Base-by-base conservation (phyloP, 2,113 vertebrate genomes). In the Galeopterus variegatus region DNA sequence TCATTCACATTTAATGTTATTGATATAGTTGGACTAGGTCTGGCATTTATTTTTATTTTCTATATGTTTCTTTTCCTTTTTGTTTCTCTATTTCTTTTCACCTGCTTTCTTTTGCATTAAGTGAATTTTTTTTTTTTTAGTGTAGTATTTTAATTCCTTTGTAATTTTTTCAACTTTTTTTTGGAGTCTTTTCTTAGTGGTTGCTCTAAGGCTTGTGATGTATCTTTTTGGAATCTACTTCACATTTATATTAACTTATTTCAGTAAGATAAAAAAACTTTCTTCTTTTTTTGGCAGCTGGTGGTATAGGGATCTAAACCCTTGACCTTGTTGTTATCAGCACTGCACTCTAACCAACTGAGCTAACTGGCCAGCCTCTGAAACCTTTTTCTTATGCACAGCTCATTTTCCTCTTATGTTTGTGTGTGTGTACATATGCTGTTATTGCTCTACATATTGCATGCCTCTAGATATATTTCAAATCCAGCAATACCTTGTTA, bases 1-100 rank as follows among this genome's bases (percentile, higher is more conserved):
- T 8, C 24, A 64, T 91, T 85, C 52, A 69, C 19, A 33, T 82
- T 92, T 41, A 65, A 26, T 67, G 18, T 75, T 90, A 36, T 41
- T 41, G 41, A 52, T 82, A 50, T 48, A 87, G 50, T 90, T 82
- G 24, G 45, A 19, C 31, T 86, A 95, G 24, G 50, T 65, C 11
- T 41, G 14, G 58, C 48, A 36, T 88, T 92, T 88, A 75, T 24
- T 92, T 95, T 83, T 88, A 19, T 95, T 88, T 83, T 56, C 24
- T 64, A 3, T 73, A 21, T 52, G 21, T 70, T 23, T 87, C 24
- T 6, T 81, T 65, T 87, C 24, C 8, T 81, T 65, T 62, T 67
- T 58, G 1, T 64, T 86, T 12, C 70, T 76, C 11, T 36, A 17
- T 50, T 72, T 72, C 7, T 41, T 41, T 41, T 41, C 41, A 3